Evolutionary conservation across 2,797 vertebrate species (phyloP).

Genomic region (Manis pentadactyla): DNA sequence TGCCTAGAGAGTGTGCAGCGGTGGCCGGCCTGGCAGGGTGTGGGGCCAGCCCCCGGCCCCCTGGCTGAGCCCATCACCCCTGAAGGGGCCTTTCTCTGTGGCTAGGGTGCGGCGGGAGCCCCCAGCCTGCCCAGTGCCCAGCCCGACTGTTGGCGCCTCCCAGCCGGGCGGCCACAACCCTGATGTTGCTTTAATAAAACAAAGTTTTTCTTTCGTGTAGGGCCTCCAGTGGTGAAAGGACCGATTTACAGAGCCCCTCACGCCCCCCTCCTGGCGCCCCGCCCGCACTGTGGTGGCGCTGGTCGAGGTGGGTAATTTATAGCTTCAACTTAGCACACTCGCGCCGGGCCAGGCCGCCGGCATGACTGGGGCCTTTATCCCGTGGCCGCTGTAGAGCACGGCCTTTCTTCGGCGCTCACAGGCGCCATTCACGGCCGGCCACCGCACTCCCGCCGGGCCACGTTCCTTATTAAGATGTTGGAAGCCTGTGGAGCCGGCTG

Average conservation of each 20-base stretch:
- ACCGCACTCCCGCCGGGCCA: conserved; percentile 51
- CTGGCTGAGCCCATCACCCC: not conserved
- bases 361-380: conserved; percentile 80
- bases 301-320: conserved; percentile 78
- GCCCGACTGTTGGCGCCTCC: conserved; percentile 70
- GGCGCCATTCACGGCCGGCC: conserved; percentile 60
- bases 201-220: conserved; percentile 80
- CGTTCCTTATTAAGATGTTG: conserved; percentile 13
- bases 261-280: conserved; percentile 59
- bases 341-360: conserved; percentile 3
- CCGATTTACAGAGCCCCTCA: conserved; percentile 73
- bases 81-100: conserved; percentile 66
- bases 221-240: conserved; percentile 80
- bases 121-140: conserved; percentile 65
- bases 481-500: conserved; percentile 13
- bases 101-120: conserved; percentile 11
- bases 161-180: conserved; percentile 72
- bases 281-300: conserved; percentile 72
- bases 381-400: not conserved
- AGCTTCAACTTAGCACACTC: conserved; percentile 65
- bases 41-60: not conserved
- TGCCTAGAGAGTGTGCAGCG: fast-evolving
- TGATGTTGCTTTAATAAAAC: conserved; percentile 82
- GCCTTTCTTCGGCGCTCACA: conserved; percentile 48
- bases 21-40: not conserved